phyloP scores from a whole-genome alignment of 2,797 vertebrate genomes.

The Eleutherodactylus coqui region DNA sequence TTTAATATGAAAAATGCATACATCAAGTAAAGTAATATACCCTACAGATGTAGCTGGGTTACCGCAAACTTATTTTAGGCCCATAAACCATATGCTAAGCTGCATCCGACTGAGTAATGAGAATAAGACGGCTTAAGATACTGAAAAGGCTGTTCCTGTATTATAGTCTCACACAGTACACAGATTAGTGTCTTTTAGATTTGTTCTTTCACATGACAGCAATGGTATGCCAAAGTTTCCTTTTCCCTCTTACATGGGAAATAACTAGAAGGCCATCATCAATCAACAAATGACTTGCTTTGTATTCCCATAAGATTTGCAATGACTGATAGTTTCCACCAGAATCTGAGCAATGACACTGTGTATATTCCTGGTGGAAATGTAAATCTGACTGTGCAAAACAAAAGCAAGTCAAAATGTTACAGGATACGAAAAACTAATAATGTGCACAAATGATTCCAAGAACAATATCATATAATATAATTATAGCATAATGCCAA shows the following conservation, averaged over 20 bases:
- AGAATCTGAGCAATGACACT: conserved; percentile 7
- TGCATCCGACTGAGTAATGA: neutral
- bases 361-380: neutral
- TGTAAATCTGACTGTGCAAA: neutral
- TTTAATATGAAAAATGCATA: too few relatives aligned
- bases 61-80: neutral
- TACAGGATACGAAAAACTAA: neutral
- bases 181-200: neutral
- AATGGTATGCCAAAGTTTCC: neutral
- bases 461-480: too few relatives aligned
- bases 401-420: neutral
- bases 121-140: neutral
- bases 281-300: conserved; percentile 20
- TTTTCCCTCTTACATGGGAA: conserved; percentile 15
- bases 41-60: neutral
- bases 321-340: conserved; percentile 20
- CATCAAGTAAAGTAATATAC: too few relatives aligned
- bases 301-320: conserved; percentile 13
- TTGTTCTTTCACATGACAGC: conserved; percentile 7
- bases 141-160: neutral
- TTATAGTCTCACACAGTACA: neutral
- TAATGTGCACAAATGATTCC: neutral
- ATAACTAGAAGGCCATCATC: conserved; percentile 21
- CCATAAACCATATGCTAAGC: neutral
- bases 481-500: too few relatives aligned